Evolutionary conservation across 2,888 invertebrate species (phyloP), one percentile per base, ranked within the genome.

Genomic region (Amphiduros pacificus): DNA sequence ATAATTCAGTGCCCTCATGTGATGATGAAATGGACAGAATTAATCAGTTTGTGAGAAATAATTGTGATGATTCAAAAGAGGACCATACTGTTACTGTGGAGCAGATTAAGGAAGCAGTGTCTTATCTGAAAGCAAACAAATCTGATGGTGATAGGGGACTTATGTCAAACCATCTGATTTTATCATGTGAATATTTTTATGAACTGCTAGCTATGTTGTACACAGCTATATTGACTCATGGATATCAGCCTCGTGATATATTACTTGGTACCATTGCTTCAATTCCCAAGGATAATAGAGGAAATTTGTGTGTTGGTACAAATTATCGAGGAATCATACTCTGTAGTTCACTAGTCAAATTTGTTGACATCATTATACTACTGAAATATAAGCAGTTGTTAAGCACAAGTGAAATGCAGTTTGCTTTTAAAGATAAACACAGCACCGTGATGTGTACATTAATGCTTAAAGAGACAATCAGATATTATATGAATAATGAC

Each of bases 241-340:
- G 53, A 29, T 53, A 53, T 53, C 32, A 32, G 28, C 53, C 53
- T 28, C 14, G 17, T 17, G 31, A 53, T 5, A n/a, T 53, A n/a
- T 28, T 32, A 26, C 27, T n/a, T 17, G 22, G 31, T 28, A 29
- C 27, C 2, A 32, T 53, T 11, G 32, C 20, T 22, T n/a, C 28
- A 5, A 53, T 53, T 6, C 53, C 53, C 17, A 53, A 53, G 20
- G 22, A 53, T 29, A 53, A 29, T 17, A 28, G 29, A 17, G 32
- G 32, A n/a, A 31, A 28, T 22, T 2, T 29, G 5, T 31, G 31
- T 32, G 6, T 22, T 29, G 22, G n/a, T 2, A 22, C 22, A 2
- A 53, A 53, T 29, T 53, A 53, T 29, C 6, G 53, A 29, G 53
- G 53, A 9, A 29, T 53, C 17, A n/a, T 22, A 20, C 31, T 53